These are phyloP conservation scores for Pygocentrus nattereri DNA, from an alignment of 2,797 vertebrate genomes.

Conservation along the genomic window DNA sequence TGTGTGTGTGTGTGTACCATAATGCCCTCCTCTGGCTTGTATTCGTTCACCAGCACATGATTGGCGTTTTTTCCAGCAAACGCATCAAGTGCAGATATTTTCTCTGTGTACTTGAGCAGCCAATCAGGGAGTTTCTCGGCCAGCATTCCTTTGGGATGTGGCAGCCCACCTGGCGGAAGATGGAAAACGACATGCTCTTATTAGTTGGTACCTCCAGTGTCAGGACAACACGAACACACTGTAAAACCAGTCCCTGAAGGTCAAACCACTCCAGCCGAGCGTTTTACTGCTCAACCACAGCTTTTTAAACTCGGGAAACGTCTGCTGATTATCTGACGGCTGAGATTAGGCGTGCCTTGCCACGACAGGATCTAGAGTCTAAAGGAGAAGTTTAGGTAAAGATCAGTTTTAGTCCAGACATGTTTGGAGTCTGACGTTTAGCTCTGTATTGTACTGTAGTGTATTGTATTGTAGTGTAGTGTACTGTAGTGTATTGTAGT, in stretches of 20 bases:
- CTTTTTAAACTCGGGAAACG: neutral
- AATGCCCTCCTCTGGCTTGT: slow-evolving; percentile 88
- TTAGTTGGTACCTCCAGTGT: neutral
- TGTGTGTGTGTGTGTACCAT: slow-evolving; percentile 77
- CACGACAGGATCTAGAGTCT: too few species aligned
- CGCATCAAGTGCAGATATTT: slow-evolving; percentile 82
- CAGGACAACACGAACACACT: too few species aligned
- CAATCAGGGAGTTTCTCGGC: slow-evolving; percentile 86
- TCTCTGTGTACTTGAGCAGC: slow-evolving; percentile 83
- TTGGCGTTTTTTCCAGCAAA: slow-evolving; percentile 87
- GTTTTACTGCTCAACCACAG: neutral
- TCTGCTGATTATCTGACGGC: neutral
- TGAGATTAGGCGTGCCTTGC: neutral
- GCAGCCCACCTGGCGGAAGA: slow-evolving; percentile 80
- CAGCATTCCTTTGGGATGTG: slow-evolving; percentile 88
- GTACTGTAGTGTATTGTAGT: too few species aligned
- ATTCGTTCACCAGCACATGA: slow-evolving; percentile 93
- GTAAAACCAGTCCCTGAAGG: neutral
- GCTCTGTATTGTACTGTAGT: too few species aligned
- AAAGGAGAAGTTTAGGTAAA: too few species aligned
- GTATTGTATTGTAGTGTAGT: too few species aligned
- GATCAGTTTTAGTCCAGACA: too few species aligned
- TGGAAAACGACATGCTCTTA: neutral
- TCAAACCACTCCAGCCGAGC: neutral
- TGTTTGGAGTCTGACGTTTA: too few species aligned